phyloP scores from a whole-genome alignment of 1,140 invertebrate genomes.

The Drosophila parvula region DNA sequence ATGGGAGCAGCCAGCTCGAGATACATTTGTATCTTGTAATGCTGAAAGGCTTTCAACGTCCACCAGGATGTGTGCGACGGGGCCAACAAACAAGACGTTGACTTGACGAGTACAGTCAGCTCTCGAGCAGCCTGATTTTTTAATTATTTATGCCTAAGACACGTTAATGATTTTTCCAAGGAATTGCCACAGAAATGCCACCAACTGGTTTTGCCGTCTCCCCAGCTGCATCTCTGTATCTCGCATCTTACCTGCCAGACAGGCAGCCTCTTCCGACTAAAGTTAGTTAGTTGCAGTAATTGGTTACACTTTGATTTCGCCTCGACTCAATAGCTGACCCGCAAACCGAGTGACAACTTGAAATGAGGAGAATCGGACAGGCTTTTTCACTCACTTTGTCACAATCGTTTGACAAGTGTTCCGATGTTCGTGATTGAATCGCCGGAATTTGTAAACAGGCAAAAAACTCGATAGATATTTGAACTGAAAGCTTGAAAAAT shows the following conservation, averaged over 20 bases:
- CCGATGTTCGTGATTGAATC: slow-evolving; percentile 36
- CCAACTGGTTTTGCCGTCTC: slow-evolving; percentile 42
- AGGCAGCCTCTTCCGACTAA: slow-evolving; percentile 21
- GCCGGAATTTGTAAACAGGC: slow-evolving; percentile 17
- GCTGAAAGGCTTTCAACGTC: slow-evolving; percentile 41
- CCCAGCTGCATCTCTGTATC: slow-evolving; percentile 10
- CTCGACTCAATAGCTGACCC: slow-evolving; percentile 37
- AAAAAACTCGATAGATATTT: slow-evolving; percentile 14
- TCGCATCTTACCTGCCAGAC: slow-evolving; percentile 10
- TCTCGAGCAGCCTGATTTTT: slow-evolving; percentile 54
- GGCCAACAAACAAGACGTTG: slow-evolving; percentile 47
- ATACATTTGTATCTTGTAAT: slow-evolving; percentile 46
- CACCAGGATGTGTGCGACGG: slow-evolving; percentile 65
- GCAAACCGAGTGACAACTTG: slow-evolving; percentile 43
- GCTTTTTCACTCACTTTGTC: slow-evolving; percentile 49
- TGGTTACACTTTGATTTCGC: slow-evolving; percentile 47
- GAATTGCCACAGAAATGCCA: slow-evolving; percentile 57
- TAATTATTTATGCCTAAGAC: slow-evolving; percentile 82
- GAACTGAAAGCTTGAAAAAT: slow-evolving; percentile 25
- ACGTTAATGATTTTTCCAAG: slow-evolving; percentile 78
- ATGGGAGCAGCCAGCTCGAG: slow-evolving; percentile 38
- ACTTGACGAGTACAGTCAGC: slow-evolving; percentile 46
- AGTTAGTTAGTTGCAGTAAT: slow-evolving; percentile 39
- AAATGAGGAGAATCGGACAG: slow-evolving; percentile 24
- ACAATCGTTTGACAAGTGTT: slow-evolving; percentile 48